These are phyloP conservation scores for Microtus montanus DNA, from an alignment of 2,113 vertebrate species.

Conservation along the genomic window DNA sequence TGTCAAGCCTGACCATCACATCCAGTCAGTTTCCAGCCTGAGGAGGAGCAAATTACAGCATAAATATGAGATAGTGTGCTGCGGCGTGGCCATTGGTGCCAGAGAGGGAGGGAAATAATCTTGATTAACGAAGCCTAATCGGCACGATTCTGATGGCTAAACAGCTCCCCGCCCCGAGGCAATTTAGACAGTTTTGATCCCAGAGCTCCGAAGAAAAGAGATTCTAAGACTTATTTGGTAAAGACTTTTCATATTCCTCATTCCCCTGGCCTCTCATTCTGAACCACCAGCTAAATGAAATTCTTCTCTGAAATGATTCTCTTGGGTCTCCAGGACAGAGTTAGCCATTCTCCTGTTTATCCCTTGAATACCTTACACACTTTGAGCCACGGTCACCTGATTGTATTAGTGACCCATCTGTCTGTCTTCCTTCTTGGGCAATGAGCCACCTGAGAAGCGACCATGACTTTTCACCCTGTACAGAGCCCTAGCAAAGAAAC, in stretches of 20 bases:
- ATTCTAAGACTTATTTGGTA: slow-evolving; percentile 14
- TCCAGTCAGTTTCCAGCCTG: slow-evolving; percentile 7
- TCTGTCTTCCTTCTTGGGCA: neutral
- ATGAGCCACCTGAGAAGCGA: neutral
- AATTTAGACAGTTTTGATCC: slow-evolving; percentile 29
- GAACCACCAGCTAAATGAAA: neutral
- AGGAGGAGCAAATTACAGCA: neutral
- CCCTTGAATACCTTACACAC: neutral
- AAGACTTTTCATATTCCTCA: neutral
- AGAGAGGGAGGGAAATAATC: slow-evolving; percentile 1
- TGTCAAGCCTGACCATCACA: slow-evolving; percentile 12
- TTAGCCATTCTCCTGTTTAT: neutral
- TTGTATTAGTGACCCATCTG: neutral
- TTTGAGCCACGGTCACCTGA: neutral
- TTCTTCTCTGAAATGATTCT: neutral
- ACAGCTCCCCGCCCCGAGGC: neutral
- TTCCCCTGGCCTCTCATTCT: neutral
- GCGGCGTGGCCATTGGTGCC: neutral
- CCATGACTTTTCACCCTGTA: neutral
- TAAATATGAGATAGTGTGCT: neutral
- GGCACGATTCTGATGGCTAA: slow-evolving; percentile 19
- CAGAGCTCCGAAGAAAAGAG: neutral
- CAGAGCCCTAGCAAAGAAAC: neutral
- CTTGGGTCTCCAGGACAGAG: neutral
- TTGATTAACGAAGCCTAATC: slow-evolving; percentile 45